Evolutionary conservation across 53 echinoderm and acorn worm genomes (phyloP).

Genomic region (Crossaster papposus): DNA sequence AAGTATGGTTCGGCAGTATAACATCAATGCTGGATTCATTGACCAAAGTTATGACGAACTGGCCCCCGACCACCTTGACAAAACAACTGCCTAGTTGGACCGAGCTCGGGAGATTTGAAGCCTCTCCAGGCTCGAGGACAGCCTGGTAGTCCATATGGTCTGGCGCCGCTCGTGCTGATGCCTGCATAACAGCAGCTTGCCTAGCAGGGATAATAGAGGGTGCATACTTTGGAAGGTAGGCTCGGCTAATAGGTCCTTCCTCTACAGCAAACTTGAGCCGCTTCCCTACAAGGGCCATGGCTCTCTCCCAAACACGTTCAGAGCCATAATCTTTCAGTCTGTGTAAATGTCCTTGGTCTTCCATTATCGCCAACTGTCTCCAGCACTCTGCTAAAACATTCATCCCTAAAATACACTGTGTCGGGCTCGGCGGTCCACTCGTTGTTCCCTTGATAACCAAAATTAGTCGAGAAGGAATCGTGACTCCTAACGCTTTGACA

Average conservation of each 20-base stretch:
- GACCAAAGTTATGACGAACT: neutral
- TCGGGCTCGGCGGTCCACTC: neutral
- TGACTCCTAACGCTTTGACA: neutral
- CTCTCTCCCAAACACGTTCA: conserved; percentile 6
- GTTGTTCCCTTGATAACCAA: neutral
- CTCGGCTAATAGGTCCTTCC: neutral
- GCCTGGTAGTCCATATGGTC: neutral
- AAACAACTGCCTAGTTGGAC: neutral
- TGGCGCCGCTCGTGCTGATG: neutral
- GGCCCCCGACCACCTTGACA: neutral
- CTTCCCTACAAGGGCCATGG: neutral
- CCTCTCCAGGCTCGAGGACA: too few species aligned
- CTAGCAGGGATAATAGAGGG: neutral
- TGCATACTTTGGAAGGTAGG: neutral
- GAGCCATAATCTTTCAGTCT: neutral
- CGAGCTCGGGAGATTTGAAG: neutral
- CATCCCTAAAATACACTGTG: neutral
- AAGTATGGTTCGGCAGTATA: neutral
- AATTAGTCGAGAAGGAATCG: neutral
- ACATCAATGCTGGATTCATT: neutral
- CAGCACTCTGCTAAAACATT: too few species aligned
- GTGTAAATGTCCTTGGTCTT: neutral
- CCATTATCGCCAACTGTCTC: neutral
- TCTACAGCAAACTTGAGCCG: neutral
- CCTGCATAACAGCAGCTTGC: neutral